Conservation (phyloP, 1,140 invertebrate species). For the Calephelis virginiensis region DNA sequence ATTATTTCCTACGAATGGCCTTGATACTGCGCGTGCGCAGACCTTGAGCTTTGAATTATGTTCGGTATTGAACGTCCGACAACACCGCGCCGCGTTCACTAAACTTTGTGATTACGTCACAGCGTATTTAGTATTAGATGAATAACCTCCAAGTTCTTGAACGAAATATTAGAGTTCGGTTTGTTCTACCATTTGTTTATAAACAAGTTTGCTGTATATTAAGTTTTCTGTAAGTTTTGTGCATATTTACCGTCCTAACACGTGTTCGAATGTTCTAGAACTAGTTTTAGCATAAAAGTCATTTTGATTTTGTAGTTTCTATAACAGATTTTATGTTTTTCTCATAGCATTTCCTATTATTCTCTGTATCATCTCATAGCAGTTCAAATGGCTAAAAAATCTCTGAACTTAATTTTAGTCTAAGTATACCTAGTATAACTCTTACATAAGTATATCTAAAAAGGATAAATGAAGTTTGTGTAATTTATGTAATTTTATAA, state of each 20-base stretch:
- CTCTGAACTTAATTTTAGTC: too few relatives aligned
- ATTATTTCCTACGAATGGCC: slow-evolving; percentile 11
- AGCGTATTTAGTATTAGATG: slow-evolving; percentile 16
- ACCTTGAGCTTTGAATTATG: slow-evolving; percentile 10
- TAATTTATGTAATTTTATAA: too few relatives aligned
- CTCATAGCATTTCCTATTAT: too few relatives aligned
- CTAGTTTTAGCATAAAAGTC: not conserved
- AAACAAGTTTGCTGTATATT: slow-evolving; percentile 6
- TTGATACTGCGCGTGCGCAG: slow-evolving; percentile 9
- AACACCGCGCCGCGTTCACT: slow-evolving; percentile 11
- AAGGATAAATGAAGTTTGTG: too few relatives aligned
- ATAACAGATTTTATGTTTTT: too few relatives aligned
- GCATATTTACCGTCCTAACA: not conserved
- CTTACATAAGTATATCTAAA: too few relatives aligned
- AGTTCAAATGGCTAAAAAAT: too few relatives aligned
- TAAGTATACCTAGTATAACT: too few relatives aligned
- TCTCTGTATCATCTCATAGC: too few relatives aligned
- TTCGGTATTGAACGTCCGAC: slow-evolving; percentile 9
- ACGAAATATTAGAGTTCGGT: slow-evolving; percentile 10
- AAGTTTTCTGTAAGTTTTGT: not conserved
- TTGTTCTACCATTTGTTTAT: slow-evolving; percentile 6
- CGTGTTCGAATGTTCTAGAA: not conserved
- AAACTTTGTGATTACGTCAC: slow-evolving; percentile 17
- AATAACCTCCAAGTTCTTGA: slow-evolving; percentile 15
- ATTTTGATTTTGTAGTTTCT: too few relatives aligned